phyloP scores from a whole-genome alignment of 2,113 vertebrate genomes.

The Merops nubicus region DNA sequence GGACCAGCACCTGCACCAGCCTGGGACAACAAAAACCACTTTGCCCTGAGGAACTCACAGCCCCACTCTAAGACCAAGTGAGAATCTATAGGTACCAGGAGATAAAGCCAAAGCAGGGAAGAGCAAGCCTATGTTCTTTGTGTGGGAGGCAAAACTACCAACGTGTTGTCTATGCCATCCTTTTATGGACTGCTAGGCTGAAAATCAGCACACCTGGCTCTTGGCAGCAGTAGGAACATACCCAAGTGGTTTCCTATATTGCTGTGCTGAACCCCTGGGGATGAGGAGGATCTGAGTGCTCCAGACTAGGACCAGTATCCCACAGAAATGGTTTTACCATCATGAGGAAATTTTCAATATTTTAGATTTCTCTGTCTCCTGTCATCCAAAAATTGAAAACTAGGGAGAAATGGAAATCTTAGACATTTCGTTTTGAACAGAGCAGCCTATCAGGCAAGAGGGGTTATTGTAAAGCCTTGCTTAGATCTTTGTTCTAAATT shows the following conservation, averaged over 20 bases:
- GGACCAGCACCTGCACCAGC: neutral
- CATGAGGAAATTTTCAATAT: neutral
- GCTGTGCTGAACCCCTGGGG: fast-evolving
- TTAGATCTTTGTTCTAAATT: neutral
- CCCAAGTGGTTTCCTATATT: neutral
- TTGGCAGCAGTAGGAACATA: fast-evolving
- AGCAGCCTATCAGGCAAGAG: neutral
- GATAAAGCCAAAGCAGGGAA: neutral
- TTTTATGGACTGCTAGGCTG: neutral
- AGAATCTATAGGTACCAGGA: neutral
- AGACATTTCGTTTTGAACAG: neutral
- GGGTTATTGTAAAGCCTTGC: neutral
- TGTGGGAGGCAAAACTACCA: neutral
- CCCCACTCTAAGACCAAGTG: neutral
- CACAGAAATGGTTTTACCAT: neutral
- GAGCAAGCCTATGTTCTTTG: neutral
- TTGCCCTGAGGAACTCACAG: neutral
- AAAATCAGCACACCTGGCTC: neutral
- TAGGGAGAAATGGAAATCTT: neutral
- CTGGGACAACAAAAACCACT: neutral
- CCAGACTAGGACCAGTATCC: neutral
- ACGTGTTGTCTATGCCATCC: neutral
- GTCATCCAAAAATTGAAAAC: neutral
- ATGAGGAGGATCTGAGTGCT: neutral
- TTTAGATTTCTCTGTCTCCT: neutral